These are phyloP conservation scores for Periparus ater DNA, from an alignment of 2,797 vertebrate species.

Conservation along the genomic window DNA sequence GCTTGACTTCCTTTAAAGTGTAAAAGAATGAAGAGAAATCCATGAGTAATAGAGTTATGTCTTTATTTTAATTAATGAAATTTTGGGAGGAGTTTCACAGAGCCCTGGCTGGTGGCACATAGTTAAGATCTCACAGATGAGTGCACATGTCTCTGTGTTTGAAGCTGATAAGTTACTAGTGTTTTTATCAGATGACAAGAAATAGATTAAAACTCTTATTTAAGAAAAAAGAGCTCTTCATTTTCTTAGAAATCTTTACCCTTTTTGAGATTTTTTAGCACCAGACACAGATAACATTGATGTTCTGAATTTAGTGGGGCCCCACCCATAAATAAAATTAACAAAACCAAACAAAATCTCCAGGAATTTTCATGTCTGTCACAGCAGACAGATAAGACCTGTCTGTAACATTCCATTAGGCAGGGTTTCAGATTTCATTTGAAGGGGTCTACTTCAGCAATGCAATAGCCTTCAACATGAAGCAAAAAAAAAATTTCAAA, in stretches of 20 bases:
- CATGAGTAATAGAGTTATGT: background rate
- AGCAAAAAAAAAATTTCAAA: background rate
- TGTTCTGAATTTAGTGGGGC: background rate
- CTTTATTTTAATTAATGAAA: background rate
- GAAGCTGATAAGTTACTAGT: background rate
- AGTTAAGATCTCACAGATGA: background rate
- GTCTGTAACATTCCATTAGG: background rate
- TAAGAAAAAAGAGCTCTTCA: background rate
- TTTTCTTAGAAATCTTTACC: background rate
- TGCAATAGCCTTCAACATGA: background rate
- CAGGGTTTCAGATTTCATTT: slow-evolving; percentile 41
- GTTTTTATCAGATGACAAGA: background rate
- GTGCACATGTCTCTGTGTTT: background rate
- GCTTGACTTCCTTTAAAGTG: background rate
- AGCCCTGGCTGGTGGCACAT: background rate
- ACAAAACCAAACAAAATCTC: background rate
- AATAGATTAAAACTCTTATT: background rate
- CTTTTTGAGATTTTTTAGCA: background rate
- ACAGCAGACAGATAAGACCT: slow-evolving; percentile 3
- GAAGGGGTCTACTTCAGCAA: background rate
- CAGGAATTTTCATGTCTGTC: slow-evolving; percentile 21
- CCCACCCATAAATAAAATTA: background rate
- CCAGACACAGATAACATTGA: background rate
- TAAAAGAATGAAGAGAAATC: background rate
- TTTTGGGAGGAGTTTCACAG: background rate